phyloP scores from a whole-genome alignment of 2,888 invertebrate genomes.

The Coelogynopora nodosa region DNA sequence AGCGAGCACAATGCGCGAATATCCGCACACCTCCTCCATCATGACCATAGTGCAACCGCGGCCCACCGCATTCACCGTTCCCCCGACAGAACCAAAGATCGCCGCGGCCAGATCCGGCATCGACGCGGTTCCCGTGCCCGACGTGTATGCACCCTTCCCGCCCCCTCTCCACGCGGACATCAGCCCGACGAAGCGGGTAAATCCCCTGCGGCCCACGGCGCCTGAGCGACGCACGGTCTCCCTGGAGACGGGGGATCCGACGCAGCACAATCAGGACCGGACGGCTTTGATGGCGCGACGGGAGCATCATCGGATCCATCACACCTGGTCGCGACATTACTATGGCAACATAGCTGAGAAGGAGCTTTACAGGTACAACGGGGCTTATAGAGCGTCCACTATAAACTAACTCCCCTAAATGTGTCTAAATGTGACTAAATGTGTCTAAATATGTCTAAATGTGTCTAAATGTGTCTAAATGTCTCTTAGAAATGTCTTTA shows the following conservation, averaged over 20 bases:
- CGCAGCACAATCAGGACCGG: conserved; percentile 40
- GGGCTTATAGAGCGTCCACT: not conserved
- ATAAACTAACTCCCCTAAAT: too few species aligned
- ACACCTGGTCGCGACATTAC: conserved; percentile 41
- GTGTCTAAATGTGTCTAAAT: too few species aligned
- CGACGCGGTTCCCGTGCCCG: not conserved
- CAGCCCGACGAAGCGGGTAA: conserved; percentile 15
- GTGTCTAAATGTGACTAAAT: too few species aligned
- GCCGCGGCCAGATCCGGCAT: not conserved
- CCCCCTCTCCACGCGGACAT: conserved; percentile 15
- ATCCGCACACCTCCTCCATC: conserved; percentile 9
- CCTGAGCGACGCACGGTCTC: conserved; percentile 38
- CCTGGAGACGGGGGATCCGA: conserved; percentile 40
- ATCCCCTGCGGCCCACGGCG: conserved; percentile 34
- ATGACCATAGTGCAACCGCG: not conserved
- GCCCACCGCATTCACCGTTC: not conserved
- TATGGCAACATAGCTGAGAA: conserved; percentile 41
- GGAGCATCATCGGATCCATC: conserved; percentile 36
- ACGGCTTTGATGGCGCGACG: not conserved
- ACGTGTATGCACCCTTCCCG: conserved; percentile 28
- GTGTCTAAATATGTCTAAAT: too few species aligned
- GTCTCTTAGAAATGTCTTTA: too few species aligned
- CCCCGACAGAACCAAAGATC: not conserved
- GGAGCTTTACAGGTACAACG: conserved; percentile 44
- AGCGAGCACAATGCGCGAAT: not conserved